Conservation (phyloP, 2,797 vertebrate genomes). For the Intellagama lesueurii region DNA sequence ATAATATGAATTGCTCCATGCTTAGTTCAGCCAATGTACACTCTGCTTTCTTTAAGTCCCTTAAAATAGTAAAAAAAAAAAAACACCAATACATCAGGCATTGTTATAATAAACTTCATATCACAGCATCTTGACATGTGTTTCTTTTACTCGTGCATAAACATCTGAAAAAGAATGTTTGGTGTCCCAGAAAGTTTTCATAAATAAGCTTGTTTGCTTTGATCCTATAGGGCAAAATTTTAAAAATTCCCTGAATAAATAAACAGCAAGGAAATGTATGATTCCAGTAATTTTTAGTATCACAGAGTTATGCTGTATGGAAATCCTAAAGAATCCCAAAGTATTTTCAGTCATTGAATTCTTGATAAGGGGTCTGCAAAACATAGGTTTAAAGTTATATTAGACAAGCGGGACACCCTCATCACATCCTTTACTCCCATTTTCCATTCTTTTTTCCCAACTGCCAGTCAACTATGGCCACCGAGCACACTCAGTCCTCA, state of each 20-base stretch:
- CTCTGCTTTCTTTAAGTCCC: too few relatives aligned
- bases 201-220: not conserved
- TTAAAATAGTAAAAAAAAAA: too few relatives aligned
- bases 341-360: not conserved
- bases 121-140: not conserved
- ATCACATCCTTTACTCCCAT: too few relatives aligned
- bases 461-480: not conserved
- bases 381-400: not conserved
- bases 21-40: not conserved
- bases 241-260: not conserved
- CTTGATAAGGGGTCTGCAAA: not conserved
- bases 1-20: not conserved
- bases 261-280: not conserved
- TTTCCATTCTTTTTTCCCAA: not conserved
- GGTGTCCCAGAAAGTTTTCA: not conserved
- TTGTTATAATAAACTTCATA: too few relatives aligned
- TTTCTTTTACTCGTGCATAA: not conserved
- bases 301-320: not conserved
- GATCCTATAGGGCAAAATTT: not conserved
- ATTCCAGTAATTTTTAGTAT: not conserved
- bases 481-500: not conserved
- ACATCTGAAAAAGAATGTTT: not conserved
- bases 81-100: too few relatives aligned
- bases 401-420: not conserved
- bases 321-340: not conserved